Evolutionary conservation across 2,113 vertebrate species (phyloP).

Genomic region (Bungarus multicinctus): DNA sequence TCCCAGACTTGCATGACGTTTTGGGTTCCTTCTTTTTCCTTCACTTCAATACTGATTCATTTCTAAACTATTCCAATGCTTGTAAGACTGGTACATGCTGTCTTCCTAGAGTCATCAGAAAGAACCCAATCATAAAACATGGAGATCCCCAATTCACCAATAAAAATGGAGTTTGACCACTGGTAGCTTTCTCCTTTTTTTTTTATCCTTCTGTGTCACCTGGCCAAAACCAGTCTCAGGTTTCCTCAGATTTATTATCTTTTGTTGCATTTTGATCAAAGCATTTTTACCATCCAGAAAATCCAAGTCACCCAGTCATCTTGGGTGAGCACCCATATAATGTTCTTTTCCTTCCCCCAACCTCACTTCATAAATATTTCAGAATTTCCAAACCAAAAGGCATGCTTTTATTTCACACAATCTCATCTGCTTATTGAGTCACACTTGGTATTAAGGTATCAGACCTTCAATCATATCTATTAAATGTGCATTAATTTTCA

Average conservation of each 20-base stretch:
- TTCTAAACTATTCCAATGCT: background rate
- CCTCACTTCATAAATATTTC: background rate
- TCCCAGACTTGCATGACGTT: background rate
- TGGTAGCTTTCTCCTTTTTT: background rate
- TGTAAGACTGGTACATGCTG: background rate
- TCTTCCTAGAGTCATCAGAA: background rate
- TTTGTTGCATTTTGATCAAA: background rate
- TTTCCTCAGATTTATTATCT: background rate
- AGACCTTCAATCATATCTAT: constrained; percentile 40
- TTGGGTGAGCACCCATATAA: background rate
- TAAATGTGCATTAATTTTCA: constrained; percentile 24
- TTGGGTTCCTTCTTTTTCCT: background rate
- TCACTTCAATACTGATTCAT: background rate
- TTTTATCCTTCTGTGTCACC: background rate
- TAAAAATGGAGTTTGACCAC: background rate
- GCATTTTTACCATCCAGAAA: background rate
- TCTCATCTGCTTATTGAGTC: constrained; percentile 55
- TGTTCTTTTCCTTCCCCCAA: background rate
- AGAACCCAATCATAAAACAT: background rate
- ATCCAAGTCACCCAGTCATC: background rate
- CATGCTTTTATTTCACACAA: background rate
- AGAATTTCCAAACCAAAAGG: background rate
- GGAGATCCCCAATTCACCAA: background rate
- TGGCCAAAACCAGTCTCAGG: too few relatives aligned
- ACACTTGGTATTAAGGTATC: constrained; percentile 54